phyloP scores from a whole-genome alignment of 2,113 vertebrate genomes.

The Ptyas mucosa region DNA sequence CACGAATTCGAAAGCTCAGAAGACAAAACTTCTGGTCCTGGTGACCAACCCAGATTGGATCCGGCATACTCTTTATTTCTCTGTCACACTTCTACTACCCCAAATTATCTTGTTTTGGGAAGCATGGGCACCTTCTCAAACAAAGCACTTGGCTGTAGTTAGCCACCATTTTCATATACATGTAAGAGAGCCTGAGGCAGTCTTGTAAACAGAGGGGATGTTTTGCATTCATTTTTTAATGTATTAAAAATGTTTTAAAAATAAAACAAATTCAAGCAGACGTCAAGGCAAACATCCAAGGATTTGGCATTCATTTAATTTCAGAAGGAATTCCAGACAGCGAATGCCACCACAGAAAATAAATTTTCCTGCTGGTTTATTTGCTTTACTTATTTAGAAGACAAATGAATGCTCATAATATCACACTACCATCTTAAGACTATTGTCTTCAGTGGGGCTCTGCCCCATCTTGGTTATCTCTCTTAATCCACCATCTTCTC shows the following conservation, averaged over 20 bases:
- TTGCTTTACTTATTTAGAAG: background rate
- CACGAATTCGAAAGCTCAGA: too few relatives aligned
- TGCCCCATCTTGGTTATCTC: background rate
- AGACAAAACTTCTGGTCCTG: too few relatives aligned
- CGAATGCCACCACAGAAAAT: background rate
- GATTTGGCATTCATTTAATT: background rate
- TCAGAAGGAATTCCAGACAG: background rate
- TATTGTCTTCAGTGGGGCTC: background rate
- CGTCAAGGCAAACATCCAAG: background rate
- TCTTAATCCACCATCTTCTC: background rate
- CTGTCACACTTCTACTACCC: background rate
- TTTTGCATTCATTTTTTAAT: background rate
- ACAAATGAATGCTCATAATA: background rate
- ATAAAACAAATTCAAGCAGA: background rate
- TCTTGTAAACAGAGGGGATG: background rate
- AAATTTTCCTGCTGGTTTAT: background rate
- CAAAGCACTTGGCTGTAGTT: background rate
- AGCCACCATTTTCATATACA: background rate
- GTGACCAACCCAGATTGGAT: too few relatives aligned
- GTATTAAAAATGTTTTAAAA: background rate
- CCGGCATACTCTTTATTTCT: background rate
- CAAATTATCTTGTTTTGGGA: background rate
- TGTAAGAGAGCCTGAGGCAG: background rate
- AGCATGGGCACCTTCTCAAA: background rate
- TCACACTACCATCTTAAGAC: background rate